phyloP scores from a whole-genome alignment of 2,797 vertebrate genomes.

The Agapornis canus region DNA sequence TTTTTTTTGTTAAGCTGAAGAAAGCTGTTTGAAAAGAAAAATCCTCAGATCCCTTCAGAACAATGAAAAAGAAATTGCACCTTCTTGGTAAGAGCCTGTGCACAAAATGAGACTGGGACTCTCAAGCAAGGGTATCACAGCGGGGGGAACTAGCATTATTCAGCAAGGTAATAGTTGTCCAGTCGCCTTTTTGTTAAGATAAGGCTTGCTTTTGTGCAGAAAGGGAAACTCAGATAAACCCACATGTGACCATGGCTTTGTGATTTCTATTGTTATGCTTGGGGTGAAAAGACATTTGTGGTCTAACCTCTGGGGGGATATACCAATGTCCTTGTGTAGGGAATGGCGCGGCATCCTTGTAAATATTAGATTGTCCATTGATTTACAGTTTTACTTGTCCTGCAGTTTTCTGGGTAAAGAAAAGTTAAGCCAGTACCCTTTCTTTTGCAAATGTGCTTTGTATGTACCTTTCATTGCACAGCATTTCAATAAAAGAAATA shows the following conservation, averaged over 20 bases:
- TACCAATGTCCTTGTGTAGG: neutral
- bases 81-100: neutral
- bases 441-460: slow-evolving; percentile 20
- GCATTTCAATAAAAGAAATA: slow-evolving; percentile 28
- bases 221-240: neutral
- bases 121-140: neutral
- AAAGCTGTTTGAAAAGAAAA: neutral
- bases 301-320: neutral
- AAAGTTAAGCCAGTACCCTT: neutral
- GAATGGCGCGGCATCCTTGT: no score
- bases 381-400: neutral
- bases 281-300: neutral
- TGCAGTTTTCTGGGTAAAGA: neutral
- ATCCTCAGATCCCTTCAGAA: neutral
- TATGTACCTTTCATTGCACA: neutral
- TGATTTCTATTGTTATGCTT: neutral
- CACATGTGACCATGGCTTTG: neutral
- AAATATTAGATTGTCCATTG: neutral
- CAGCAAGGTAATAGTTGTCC: neutral
- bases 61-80: neutral
- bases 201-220: neutral
- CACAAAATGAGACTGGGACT: neutral
- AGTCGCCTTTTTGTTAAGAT: neutral
- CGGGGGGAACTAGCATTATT: neutral
- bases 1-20: neutral